phyloP scores from a whole-genome alignment of 2,113 vertebrate species.

The Neomonachus schauinslandi region DNA sequence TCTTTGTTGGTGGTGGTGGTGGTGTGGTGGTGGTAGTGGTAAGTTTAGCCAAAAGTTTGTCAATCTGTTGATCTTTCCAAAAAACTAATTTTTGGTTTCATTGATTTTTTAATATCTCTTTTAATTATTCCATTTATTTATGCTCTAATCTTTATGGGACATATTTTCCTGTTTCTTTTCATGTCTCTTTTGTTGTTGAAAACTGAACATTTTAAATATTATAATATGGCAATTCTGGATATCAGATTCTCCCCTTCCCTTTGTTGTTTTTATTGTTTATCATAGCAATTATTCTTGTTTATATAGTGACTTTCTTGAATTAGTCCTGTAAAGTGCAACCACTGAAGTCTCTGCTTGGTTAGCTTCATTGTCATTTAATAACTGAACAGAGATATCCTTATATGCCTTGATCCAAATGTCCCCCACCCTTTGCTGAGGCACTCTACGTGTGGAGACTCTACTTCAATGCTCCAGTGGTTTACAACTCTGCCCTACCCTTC shows the following conservation, averaged over 20 bases:
- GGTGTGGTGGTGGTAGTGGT: fast-evolving
- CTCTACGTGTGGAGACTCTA: no score
- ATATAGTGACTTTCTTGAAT: not conserved
- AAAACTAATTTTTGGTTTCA: not conserved
- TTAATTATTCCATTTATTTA: not conserved
- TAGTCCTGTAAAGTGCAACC: not conserved
- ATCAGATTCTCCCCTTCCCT: not conserved
- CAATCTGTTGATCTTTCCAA: not conserved
- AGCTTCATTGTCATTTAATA: not conserved
- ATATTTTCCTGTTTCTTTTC: not conserved
- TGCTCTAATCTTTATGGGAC: not conserved
- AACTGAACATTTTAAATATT: not conserved
- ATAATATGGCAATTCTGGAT: not conserved
- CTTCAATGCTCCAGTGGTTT: not conserved
- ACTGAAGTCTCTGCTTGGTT: not conserved
- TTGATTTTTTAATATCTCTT: not conserved
- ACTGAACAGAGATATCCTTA: not conserved
- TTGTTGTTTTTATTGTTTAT: not conserved
- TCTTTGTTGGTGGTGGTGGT: not conserved
- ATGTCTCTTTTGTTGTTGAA: not conserved
- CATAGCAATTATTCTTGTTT: not conserved
- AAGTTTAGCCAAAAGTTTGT: not conserved
- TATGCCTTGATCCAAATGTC: not conserved
- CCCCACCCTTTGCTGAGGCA: not conserved
- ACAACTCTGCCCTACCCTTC: not conserved